Base-by-base conservation (phyloP, 2,113 vertebrate genomes). In the Paracanthobrama guichenoti region DNA sequence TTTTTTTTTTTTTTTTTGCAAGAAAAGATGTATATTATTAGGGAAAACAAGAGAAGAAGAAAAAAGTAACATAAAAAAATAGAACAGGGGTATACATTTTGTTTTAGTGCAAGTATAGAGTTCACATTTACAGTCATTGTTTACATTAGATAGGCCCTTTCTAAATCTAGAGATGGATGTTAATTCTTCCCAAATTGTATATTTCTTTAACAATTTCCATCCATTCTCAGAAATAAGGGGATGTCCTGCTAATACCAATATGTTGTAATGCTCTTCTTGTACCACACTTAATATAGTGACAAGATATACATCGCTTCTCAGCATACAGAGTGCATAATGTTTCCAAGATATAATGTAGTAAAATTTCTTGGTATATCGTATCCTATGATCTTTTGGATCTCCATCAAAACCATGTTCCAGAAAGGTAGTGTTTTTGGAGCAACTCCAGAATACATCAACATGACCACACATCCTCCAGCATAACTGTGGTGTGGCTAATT, bases 381-480 rank as follows among this genome's bases (percentile, higher is more conserved):
- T 22, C 67, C 39, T 44, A n/a, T 22, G 11, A 44, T 71, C 10
- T n/a, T 71, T n/a, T 71, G 9, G 9, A 42, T 22, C 18, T 71
- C 28, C 14, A 39, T 35, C 10, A 71, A 42, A 5, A 71, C 67
- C 67, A 71, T n/a, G 9, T 44, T 71, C 39, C 35, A 71, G 3
- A 69, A 71, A 71, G 20, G 8, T 31, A 7, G 12, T 12, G 4
- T 35, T 35, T 35, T 35, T n/a, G n/a, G 35, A 4, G 35, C 35
- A 35, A 35, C 35, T 35, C 35, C 35, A 35, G 35, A 35, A 35
- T 35, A 35, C 35, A 35, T 35, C 64, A 31, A 16, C 1, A 4
- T 67, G 26, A 2, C 71, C 71, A 73, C 71, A 73, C 22, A 9
- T 46, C 48, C 72, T 84, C 83, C 44, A 78, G 59, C 44, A 77